Base-by-base conservation (phyloP, 2,113 vertebrate genomes). In the Nicator chloris region DNA sequence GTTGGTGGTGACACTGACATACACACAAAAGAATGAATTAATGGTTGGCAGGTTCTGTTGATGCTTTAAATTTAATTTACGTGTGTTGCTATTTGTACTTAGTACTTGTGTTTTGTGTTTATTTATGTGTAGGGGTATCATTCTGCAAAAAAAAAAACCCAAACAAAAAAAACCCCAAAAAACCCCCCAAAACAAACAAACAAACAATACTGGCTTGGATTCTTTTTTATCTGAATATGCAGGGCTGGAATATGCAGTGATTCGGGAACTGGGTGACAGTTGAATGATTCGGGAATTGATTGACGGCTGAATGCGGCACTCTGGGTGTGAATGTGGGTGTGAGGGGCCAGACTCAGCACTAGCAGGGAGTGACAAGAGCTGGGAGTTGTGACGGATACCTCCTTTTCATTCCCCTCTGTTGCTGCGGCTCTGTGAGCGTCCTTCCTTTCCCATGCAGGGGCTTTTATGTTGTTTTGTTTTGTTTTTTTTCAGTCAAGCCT, bases 381-480 rank as follows among this genome's bases (percentile, higher is more conserved):
- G 6, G 14, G 35, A 71, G 44, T 65, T 49, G 72, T 84, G 84
- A 83, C 14, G 11, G 65, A 61, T 47, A 28, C 0, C 3, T 59
- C 53, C 28, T 85, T 94, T 79, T 64, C 73, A 71, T 68, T 26
- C 26, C 9, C 3, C 35, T 40, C 51, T 16, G 30, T 35, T 35
- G 50, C 35, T 0, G 0, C 1, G 0, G 37, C 31, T 72, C 45
- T 18, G 4, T 31, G 12, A 28, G 11, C 20, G 4, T 11, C 33
- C 21, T 81, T 59, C 65, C 22, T 88, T 93, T 93, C 82, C 78
- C 35, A 45, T 80, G 70, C 15, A 73, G 9, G 15, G 44, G 13
- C 39, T 84, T 68, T 56, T 86, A 80, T 86, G 26, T 22, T 21
- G 4, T 7, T 18, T 53, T 18, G 13, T 19, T 30, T n/a, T 24